Percentiles rank a stretch among this genome's conserved stretches.
Evolutionary conservation across 2,113 vertebrate genomes (phyloP).

Genomic region (Gobio gobio): DNA sequence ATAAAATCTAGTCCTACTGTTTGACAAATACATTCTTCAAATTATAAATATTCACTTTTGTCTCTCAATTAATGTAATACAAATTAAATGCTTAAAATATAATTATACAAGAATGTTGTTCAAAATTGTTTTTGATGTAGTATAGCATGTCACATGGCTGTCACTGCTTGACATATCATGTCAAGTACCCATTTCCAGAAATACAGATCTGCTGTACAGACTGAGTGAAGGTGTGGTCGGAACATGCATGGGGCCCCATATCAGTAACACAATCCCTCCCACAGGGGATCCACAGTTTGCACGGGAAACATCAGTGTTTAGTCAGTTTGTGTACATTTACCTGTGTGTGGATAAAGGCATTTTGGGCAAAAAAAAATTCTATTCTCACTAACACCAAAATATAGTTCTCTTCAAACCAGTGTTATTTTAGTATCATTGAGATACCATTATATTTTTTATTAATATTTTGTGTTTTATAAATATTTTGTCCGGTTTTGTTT

Average conservation of each 20-base stretch:
- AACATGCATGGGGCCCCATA: neutral
- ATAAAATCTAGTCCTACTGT: neutral
- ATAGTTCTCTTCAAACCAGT: neutral
- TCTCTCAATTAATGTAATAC: neutral
- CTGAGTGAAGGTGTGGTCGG: neutral
- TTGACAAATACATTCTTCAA: neutral
- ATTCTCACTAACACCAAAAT: neutral
- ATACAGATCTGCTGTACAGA: conserved; percentile 30
- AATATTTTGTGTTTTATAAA: too few species aligned
- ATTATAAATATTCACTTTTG: neutral
- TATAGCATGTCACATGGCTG: conserved; percentile 12
- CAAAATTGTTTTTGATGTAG: neutral
- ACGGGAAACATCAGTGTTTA: neutral
- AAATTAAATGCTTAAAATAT: neutral
- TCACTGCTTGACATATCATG: conserved; percentile 8
- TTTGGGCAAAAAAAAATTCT: neutral
- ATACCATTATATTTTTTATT: too few species aligned
- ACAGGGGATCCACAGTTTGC: neutral
- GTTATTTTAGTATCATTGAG: neutral
- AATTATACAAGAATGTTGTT: conserved; percentile 18
- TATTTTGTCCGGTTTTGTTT: too few species aligned
- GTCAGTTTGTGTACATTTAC: neutral
- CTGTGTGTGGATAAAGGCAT: neutral
- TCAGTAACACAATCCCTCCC: neutral
- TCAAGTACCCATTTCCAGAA: conserved; percentile 19